phyloP scores from a whole-genome alignment of 2,797 vertebrate genomes.

The Pseudochaenichthys georgianus region DNA sequence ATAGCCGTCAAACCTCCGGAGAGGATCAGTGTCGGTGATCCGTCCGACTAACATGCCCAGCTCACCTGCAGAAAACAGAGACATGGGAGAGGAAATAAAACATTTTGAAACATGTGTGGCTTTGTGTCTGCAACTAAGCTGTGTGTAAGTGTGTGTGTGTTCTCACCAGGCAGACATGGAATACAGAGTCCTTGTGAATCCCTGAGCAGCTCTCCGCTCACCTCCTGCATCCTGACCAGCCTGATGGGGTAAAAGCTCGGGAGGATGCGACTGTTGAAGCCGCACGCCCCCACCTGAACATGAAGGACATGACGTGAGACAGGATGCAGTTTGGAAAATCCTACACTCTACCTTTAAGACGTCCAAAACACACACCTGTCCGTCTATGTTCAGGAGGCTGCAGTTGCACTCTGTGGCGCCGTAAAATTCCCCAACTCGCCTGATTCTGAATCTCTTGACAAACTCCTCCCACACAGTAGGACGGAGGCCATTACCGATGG shows the following conservation, averaged over 20 bases:
- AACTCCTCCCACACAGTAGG: slow-evolving; percentile 91
- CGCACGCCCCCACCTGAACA: slow-evolving; percentile 89
- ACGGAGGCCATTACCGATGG: slow-evolving; percentile 90
- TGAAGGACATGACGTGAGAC: not conserved
- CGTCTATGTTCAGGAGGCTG: slow-evolving; percentile 92
- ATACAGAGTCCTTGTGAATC: slow-evolving; percentile 87
- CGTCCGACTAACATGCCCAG: slow-evolving; percentile 88
- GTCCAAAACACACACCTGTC: slow-evolving; percentile 82
- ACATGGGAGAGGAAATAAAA: not conserved
- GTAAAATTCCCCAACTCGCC: slow-evolving; percentile 91
- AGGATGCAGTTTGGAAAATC: not conserved
- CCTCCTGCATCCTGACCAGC: slow-evolving; percentile 87
- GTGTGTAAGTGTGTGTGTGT: slow-evolving; percentile 17
- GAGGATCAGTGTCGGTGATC: slow-evolving; percentile 87
- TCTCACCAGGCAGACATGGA: slow-evolving; percentile 87
- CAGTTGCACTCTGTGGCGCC: slow-evolving; percentile 95
- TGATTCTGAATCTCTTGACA: slow-evolving; percentile 85
- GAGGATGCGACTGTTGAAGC: slow-evolving; percentile 91
- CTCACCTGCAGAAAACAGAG: slow-evolving; percentile 80
- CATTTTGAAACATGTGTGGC: not conserved
- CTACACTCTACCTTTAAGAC: not conserved
- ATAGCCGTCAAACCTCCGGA: slow-evolving; percentile 91
- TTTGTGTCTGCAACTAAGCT: not conserved
- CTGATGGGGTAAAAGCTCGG: slow-evolving; percentile 89
- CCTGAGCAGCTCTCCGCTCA: slow-evolving; percentile 86